A percentile compares a stretch with the other conserved stretches of the same genome.
These are phyloP conservation scores for Oreochromis grahami DNA, from an alignment of 2,797 vertebrate species.

Conservation along the genomic window DNA sequence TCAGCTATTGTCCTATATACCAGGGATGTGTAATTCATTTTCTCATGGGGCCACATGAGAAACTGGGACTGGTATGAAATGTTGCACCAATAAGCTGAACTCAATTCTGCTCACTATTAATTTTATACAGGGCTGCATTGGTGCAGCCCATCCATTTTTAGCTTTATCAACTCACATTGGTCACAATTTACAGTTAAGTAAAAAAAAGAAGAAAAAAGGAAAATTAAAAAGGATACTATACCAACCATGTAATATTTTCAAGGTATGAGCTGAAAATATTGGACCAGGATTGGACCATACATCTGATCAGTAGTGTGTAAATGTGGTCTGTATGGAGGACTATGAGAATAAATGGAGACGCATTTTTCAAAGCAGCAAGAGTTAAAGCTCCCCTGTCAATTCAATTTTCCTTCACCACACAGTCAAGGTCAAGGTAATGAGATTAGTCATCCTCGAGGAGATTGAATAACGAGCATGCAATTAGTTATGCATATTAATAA, in stretches of 20 bases:
- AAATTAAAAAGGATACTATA: not conserved
- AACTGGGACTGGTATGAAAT: not conserved
- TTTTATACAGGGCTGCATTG: not conserved
- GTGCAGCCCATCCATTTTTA: rapidly evolving
- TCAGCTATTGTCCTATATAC: not conserved
- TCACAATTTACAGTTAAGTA: not conserved
- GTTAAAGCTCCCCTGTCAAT: not conserved
- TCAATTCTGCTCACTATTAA: not conserved
- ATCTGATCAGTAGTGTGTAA: not conserved
- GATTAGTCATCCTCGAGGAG: not conserved
- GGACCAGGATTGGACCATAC: not conserved
- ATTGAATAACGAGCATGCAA: conserved; percentile 7
- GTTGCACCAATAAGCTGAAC: not conserved
- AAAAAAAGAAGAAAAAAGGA: not conserved
- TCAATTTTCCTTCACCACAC: not conserved
- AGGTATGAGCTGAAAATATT: not conserved
- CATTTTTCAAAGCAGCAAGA: not conserved
- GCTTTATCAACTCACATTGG: not conserved
- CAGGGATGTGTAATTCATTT: not conserved
- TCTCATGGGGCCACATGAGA: not conserved
- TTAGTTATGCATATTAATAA: not conserved
- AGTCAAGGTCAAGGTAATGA: conserved; percentile 13
- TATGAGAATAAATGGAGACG: not conserved
- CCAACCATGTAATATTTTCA: not conserved
- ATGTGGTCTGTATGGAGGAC: not conserved